phyloP scores from a whole-genome alignment of 2,797 vertebrate species.

The Fundulus diaphanus region DNA sequence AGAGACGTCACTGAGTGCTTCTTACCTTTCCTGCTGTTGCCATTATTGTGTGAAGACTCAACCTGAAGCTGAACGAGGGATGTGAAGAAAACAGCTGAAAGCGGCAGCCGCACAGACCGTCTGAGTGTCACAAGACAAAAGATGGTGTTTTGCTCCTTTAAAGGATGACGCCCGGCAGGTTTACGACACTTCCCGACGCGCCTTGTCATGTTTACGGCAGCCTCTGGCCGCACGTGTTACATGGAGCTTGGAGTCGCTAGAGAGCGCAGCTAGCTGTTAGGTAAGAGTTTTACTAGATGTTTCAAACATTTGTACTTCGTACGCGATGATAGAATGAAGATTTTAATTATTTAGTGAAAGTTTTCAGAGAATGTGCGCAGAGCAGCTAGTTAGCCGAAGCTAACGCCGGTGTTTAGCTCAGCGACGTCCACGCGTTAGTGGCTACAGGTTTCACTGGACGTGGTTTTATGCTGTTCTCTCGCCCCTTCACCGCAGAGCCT shows the following conservation, averaged over 20 bases:
- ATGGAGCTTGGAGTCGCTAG: constrained; percentile 28
- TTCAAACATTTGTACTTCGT: accelerated
- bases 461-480: neutral
- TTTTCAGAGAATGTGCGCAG: neutral
- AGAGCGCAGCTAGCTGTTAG: neutral
- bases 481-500: neutral
- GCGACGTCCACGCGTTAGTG: neutral
- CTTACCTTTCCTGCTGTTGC: constrained; percentile 52
- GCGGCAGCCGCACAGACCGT: neutral
- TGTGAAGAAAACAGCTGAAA: accelerated
- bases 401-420: neutral
- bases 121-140: neutral
- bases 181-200: constrained; percentile 55
- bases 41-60: constrained; percentile 16
- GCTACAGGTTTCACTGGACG: neutral
- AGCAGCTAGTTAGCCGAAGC: constrained; percentile 33
- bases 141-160: neutral
- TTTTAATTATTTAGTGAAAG: neutral
- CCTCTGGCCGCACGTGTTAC: constrained; percentile 60
- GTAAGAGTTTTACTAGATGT: neutral
- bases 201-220: constrained; percentile 39
- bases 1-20: neutral
- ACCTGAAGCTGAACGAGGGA: neutral
- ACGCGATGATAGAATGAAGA: neutral
- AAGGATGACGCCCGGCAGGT: neutral